These are phyloP conservation scores for Xyliphius kryptos DNA, from an alignment of 2,113 vertebrate species.

Conservation along the genomic window DNA sequence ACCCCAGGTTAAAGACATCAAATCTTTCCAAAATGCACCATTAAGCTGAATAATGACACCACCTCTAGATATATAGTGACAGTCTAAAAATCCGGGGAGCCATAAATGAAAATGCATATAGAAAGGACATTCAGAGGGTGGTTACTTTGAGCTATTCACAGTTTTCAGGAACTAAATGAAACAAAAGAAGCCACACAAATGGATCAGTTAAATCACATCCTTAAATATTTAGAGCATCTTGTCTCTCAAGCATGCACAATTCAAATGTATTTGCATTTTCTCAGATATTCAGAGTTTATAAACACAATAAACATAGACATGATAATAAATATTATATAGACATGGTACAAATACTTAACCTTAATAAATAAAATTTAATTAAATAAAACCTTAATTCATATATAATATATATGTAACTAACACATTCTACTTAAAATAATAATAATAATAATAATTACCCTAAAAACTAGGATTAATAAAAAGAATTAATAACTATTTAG, in stretches of 20 bases:
- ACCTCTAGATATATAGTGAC: slow-evolving; percentile 18
- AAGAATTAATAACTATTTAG: too few species aligned
- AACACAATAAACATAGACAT: too few species aligned
- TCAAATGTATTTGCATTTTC: slow-evolving; percentile 32
- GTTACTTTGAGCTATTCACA: slow-evolving; percentile 15
- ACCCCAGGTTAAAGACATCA: slow-evolving; percentile 33
- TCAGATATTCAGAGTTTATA: slow-evolving; percentile 11
- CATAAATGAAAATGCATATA: slow-evolving; percentile 7
- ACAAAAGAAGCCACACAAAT: slow-evolving; percentile 30
- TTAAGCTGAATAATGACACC: slow-evolving; percentile 35
- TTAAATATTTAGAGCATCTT: slow-evolving; percentile 5
- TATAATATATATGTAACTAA: too few species aligned
- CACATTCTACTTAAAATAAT: too few species aligned
- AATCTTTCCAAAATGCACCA: slow-evolving; percentile 34
- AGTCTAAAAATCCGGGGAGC: slow-evolving; percentile 6
- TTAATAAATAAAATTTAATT: too few species aligned
- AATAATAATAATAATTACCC: too few species aligned
- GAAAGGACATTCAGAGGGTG: slow-evolving; percentile 23
- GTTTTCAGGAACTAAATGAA: slow-evolving; percentile 34
- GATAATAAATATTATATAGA: too few species aligned
- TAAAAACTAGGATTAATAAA: too few species aligned
- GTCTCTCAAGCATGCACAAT: slow-evolving; percentile 13
- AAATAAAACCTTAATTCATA: too few species aligned
- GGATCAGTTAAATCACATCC: slow-evolving; percentile 4
- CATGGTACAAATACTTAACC: too few species aligned